phyloP scores from a whole-genome alignment of 2,797 vertebrate species.

The Gouania willdenowi region DNA sequence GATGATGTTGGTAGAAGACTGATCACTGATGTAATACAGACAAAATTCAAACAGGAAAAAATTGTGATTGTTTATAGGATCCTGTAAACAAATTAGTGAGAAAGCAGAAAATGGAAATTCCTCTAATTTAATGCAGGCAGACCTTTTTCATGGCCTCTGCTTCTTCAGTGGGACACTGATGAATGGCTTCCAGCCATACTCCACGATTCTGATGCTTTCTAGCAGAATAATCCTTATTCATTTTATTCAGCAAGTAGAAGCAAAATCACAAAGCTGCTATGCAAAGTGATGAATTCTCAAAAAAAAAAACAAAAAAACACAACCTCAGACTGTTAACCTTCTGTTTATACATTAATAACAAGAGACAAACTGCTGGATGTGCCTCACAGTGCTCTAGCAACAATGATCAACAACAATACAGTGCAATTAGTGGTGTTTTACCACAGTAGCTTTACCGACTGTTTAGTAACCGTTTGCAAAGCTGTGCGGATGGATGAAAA shows the following conservation, averaged over 20 bases:
- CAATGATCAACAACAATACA: too few species aligned
- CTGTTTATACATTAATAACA: too few species aligned
- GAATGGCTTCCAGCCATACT: slow-evolving; percentile 24
- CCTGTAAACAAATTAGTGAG: slow-evolving; percentile 10
- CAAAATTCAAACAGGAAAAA: not conserved
- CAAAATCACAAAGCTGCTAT: slow-evolving; percentile 13
- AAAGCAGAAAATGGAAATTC: slow-evolving; percentile 42
- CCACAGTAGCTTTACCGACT: too few species aligned
- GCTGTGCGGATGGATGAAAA: slow-evolving; percentile 16
- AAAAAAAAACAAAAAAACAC: slow-evolving; percentile 9
- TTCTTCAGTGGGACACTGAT: slow-evolving; percentile 20
- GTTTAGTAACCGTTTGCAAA: slow-evolving; percentile 12
- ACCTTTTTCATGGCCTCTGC: slow-evolving; percentile 8
- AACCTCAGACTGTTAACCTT: slow-evolving; percentile 1
- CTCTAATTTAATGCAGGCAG: slow-evolving; percentile 27
- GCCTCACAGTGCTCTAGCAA: too few species aligned
- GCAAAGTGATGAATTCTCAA: slow-evolving; percentile 18
- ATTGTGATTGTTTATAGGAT: not conserved
- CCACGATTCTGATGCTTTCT: slow-evolving; percentile 42
- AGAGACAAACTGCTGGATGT: too few species aligned
- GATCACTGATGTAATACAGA: not conserved
- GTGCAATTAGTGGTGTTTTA: too few species aligned
- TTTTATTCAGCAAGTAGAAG: slow-evolving; percentile 30
- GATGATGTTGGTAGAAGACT: not conserved
- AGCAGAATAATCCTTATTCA: slow-evolving; percentile 57